Evolutionary conservation across 1,140 invertebrate genomes (phyloP).

Genomic region (Apis laboriosa): DNA sequence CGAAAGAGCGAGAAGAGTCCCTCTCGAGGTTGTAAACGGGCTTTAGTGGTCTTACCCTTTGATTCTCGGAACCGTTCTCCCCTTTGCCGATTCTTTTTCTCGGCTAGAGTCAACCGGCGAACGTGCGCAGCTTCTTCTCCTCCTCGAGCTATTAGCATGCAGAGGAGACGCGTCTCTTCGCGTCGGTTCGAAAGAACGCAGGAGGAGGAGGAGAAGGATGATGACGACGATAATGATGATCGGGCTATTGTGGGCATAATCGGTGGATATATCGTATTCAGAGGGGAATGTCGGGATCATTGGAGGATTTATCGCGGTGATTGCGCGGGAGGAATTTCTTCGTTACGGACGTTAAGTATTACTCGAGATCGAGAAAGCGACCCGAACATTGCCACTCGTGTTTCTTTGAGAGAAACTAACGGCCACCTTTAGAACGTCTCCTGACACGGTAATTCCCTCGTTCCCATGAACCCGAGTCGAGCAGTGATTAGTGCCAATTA

Average conservation of each 20-base stretch:
- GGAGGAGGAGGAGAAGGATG: too few species aligned
- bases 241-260: background rate
- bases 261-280: background rate
- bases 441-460: background rate
- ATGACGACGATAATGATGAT: too few species aligned
- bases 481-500: slow-evolving; percentile 61
- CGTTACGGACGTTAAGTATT: background rate
- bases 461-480: slow-evolving; percentile 33
- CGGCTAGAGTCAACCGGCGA: background rate
- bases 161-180: background rate
- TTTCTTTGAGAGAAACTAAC: background rate
- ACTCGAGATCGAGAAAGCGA: too few species aligned
- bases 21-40: slow-evolving; percentile 37
- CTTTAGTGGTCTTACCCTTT: slow-evolving; percentile 40
- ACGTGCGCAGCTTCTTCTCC: background rate
- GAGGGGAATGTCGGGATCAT: background rate
- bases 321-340: background rate
- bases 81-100: slow-evolving; percentile 19
- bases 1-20: slow-evolving; percentile 3
- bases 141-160: slow-evolving; percentile 18
- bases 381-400: background rate
- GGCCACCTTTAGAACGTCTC: slow-evolving; percentile 11
- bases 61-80: slow-evolving; percentile 26
- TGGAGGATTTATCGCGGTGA: background rate
- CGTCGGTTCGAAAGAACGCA: too few species aligned